phyloP scores from a whole-genome alignment of 2,797 vertebrate genomes.

The Acanthornis magna region DNA sequence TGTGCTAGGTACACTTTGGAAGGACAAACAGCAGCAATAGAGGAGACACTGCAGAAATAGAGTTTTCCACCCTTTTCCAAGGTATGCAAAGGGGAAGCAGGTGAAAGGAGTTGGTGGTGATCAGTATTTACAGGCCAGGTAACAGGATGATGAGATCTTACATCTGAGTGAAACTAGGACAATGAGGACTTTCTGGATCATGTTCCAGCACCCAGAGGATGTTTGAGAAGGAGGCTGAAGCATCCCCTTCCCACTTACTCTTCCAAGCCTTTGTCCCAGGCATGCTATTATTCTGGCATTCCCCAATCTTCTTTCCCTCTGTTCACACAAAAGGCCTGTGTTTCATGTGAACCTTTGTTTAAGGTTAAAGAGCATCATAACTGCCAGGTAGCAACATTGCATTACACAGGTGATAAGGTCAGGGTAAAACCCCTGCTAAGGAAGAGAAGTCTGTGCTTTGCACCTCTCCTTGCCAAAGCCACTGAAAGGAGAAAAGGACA shows the following conservation, averaged over 20 bases:
- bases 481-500: background rate
- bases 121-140: background rate
- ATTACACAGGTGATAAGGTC: accelerated
- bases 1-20: constrained; percentile 6
- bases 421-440: background rate
- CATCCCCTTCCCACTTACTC: background rate
- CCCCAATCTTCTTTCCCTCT: background rate
- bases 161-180: background rate
- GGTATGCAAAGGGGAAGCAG: background rate
- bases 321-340: constrained; percentile 30
- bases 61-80: background rate
- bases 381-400: background rate
- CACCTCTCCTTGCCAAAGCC: background rate
- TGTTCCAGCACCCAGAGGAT: background rate
- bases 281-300: background rate
- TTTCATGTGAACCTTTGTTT: background rate
- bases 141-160: background rate
- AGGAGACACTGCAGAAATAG: background rate
- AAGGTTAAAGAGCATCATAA: constrained; percentile 8
- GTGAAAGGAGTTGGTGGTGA: background rate
- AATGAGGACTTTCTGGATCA: background rate
- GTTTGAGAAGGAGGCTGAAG: background rate
- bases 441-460: background rate
- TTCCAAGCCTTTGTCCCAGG: constrained; percentile 17
- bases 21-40: background rate